Evolutionary conservation across 1,140 invertebrate species (phyloP), one percentile per base, ranked within the genome.

Genomic region (Proales similis): DNA sequence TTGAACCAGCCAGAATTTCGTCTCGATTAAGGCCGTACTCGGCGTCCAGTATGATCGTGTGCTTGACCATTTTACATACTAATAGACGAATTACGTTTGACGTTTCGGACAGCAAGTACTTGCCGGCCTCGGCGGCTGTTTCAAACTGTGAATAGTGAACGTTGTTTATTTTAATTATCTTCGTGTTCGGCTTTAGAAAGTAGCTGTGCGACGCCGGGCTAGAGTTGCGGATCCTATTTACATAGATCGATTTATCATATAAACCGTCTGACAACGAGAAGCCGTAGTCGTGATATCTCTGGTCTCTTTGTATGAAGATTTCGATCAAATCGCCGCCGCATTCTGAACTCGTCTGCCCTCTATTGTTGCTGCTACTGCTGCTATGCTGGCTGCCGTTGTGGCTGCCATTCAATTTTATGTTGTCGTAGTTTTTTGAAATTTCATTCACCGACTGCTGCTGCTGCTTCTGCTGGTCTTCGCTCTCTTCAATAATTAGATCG

Each of bases 101-200:
- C n/a, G n/a, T n/a, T n/a, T n/a, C n/a, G n/a, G n/a, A n/a, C n/a
- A n/a, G n/a, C n/a, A n/a, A n/a, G n/a, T n/a, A n/a, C n/a, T n/a
- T n/a, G n/a, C n/a, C n/a, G n/a, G n/a, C n/a, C n/a, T n/a, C n/a
- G n/a, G n/a, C n/a, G n/a, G n/a, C n/a, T n/a, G n/a, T n/a, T n/a
- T n/a, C n/a, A n/a, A n/a, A n/a, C n/a, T n/a, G n/a, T n/a, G n/a
- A n/a, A n/a, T n/a, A n/a, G n/a, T n/a, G n/a, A n/a, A n/a, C n/a
- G n/a, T n/a, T n/a, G n/a, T 38, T 53, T 57, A 57, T 42, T 26
- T 57, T 57, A 27, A 42, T 42, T 42, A 57, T 57, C 30, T 57
- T 57, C 24, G 51, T 57, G 17, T 42, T 42, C 30, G 51, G 51
- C 32, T 42, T 57, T 19, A 57, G 12, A 14, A 57, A 42, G 45